A percentile compares a stretch with the other conserved stretches of the same genome.
Evolutionary conservation across 2,797 vertebrate species (phyloP).

Genomic region (Pseudotriccus pelzelni): DNA sequence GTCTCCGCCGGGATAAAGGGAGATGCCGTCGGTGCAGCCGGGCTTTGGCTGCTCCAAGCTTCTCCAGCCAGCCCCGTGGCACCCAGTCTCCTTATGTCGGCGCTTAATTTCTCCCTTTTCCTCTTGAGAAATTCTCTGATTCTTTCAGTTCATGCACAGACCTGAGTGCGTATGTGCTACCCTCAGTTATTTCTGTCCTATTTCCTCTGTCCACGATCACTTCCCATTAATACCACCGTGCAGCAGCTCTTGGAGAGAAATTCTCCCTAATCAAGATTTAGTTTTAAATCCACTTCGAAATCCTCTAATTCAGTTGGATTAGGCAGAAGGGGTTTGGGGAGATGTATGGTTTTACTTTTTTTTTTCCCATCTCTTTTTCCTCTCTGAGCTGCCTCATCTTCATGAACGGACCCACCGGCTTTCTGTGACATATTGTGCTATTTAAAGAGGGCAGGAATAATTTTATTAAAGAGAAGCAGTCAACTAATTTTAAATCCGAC

Average conservation of each 20-base stretch:
- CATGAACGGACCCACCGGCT: neutral
- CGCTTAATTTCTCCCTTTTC: neutral
- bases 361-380: neutral
- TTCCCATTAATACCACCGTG: conserved; percentile 64
- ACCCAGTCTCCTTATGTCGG: neutral
- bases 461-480: conserved; percentile 37
- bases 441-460: conserved; percentile 24
- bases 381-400: neutral
- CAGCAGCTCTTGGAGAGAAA: conserved; percentile 71
- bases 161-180: conserved; percentile 35
- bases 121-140: neutral
- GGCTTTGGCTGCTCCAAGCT: accelerated
- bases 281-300: conserved; percentile 57
- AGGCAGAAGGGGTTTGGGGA: conserved; percentile 9
- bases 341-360: neutral
- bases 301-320: conserved; percentile 62
- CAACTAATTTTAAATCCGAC: neutral
- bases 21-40: neutral
- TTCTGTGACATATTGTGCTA: conserved; percentile 5
- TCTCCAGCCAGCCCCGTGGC: neutral
- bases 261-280: conserved; percentile 69
- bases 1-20: neutral
- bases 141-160: conserved; percentile 14
- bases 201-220: conserved; percentile 66
- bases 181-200: conserved; percentile 70